A percentile compares a stretch with the other conserved stretches of the same genome.
Conservation (phyloP, 2,797 vertebrate genomes). For the Microctenopoma lineatum region DNA sequence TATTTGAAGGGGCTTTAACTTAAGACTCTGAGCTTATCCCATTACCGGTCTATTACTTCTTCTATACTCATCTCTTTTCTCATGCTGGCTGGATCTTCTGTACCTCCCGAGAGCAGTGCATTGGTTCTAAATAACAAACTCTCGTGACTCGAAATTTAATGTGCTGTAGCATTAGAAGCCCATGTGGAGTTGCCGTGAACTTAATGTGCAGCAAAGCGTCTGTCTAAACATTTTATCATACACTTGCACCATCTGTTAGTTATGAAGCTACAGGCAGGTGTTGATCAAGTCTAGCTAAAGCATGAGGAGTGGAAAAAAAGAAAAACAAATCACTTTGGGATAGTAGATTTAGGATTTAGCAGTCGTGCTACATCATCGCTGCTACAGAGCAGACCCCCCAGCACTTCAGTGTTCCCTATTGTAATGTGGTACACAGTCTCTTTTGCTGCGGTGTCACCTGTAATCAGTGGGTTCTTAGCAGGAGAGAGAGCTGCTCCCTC, state of each 20-base stretch:
- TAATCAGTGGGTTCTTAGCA: conserved; percentile 49
- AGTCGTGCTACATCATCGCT: conserved; percentile 4
- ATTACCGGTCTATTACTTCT: conserved; percentile 11
- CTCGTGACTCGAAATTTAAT: conserved; percentile 6
- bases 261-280: no score
- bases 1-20: conserved; percentile 33
- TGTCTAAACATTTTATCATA: not conserved
- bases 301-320: no score
- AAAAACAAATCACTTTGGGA: no score
- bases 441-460: conserved; percentile 33
- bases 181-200: not conserved
- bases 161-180: conserved; percentile 1
- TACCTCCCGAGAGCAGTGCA: conserved; percentile 7
- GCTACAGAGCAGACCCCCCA: not conserved
- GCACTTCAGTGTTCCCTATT: conserved; percentile 9
- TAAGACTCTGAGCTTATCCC: conserved; percentile 20
- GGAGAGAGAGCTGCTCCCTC: conserved; percentile 29
- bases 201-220: not conserved
- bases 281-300: not conserved
- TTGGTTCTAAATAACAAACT: conserved; percentile 24
- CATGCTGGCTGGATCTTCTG: conserved; percentile 2
- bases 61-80: conserved; percentile 14
- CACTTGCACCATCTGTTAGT: not conserved
- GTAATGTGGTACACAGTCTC: conserved; percentile 25
- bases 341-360: not conserved